These are phyloP conservation scores for Ursus arctos DNA, from an alignment of 2,113 vertebrate species.

Conservation along the genomic window DNA sequence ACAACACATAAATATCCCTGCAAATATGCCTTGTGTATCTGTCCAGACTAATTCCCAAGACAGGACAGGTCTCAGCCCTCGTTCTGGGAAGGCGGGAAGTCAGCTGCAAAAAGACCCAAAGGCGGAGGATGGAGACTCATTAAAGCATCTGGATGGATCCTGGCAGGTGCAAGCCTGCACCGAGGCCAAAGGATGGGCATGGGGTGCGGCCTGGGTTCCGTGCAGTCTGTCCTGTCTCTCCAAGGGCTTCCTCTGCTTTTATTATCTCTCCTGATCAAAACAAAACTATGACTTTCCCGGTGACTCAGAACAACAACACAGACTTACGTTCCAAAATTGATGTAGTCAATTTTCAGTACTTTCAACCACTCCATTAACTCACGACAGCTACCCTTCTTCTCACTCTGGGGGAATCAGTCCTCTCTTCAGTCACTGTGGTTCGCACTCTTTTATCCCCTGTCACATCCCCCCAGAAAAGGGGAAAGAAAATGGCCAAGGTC, in stretches of 20 bases:
- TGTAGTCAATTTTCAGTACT: fast-evolving
- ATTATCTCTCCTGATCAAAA: background rate
- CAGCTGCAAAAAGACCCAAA: too few species aligned
- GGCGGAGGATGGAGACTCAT: too few species aligned
- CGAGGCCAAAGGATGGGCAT: fast-evolving
- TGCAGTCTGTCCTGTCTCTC: too few species aligned
- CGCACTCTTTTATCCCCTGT: background rate
- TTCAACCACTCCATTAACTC: fast-evolving
- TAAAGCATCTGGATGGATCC: background rate
- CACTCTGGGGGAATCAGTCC: fast-evolving
- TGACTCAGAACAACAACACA: background rate
- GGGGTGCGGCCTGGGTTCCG: fast-evolving
- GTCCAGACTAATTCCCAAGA: background rate
- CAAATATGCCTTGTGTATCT: fast-evolving
- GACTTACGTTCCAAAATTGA: fast-evolving
- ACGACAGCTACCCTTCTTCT: background rate
- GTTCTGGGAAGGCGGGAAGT: background rate
- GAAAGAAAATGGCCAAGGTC: background rate
- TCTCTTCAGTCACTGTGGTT: background rate
- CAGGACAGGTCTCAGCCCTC: background rate
- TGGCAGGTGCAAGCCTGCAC: fast-evolving
- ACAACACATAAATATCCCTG: background rate
- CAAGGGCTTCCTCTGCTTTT: background rate
- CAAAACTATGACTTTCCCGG: too few species aligned
- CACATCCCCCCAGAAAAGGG: too few species aligned